Evolutionary conservation across 2,113 vertebrate genomes (phyloP).

Genomic region (Arenaria interpres): DNA sequence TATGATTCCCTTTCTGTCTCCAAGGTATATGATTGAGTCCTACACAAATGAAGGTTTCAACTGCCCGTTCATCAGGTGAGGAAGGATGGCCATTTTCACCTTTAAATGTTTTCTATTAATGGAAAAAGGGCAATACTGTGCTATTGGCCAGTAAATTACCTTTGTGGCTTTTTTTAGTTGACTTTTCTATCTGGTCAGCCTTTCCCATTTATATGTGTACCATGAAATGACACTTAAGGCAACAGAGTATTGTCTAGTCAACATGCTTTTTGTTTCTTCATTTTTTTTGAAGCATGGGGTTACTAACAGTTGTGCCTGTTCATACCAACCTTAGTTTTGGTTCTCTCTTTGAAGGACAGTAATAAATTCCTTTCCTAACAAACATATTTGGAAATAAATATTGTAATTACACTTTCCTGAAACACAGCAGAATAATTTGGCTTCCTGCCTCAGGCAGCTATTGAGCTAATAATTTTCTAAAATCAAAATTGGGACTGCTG

Average conservation of each 20-base stretch:
- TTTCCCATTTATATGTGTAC: not conserved
- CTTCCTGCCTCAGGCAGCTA: not conserved
- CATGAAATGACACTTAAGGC: not conserved
- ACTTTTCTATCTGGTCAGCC: not conserved
- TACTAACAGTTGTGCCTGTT: not conserved
- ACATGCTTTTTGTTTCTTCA: not conserved
- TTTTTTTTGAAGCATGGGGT: not conserved
- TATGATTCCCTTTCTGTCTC: not conserved
- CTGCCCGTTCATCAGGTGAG: not conserved
- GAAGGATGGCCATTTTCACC: not conserved
- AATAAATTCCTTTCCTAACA: not conserved
- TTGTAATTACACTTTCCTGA: not conserved
- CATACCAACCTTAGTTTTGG: not conserved
- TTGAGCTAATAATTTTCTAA: constrained; percentile 19
- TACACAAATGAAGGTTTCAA: not conserved
- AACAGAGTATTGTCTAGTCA: not conserved
- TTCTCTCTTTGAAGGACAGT: not conserved
- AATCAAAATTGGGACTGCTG: not conserved
- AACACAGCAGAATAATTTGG: not conserved
- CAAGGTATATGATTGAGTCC: not conserved
- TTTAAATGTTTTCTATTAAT: not conserved
- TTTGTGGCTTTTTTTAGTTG: not conserved
- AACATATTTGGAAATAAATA: constrained; percentile 2
- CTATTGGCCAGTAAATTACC: not conserved
- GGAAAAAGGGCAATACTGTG: not conserved